These are phyloP conservation scores for Theretra japonica DNA, from an alignment of 2,888 invertebrate genomes.

Conservation along the genomic window DNA sequence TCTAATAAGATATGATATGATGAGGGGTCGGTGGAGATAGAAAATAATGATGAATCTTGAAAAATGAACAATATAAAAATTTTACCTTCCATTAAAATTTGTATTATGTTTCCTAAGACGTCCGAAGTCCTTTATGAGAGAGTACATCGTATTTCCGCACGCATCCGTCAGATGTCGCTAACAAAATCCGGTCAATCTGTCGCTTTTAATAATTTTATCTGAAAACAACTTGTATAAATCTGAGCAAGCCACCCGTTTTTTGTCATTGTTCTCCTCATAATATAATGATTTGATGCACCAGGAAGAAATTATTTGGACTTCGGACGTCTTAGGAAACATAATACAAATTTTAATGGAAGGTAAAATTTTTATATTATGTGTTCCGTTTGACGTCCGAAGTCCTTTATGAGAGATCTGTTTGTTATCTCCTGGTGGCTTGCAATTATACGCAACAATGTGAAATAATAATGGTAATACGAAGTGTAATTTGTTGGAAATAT, in stretches of 20 bases:
- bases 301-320: background rate
- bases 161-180: no score
- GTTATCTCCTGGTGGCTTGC: slow-evolving; percentile 6
- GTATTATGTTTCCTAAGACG: background rate
- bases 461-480: background rate
- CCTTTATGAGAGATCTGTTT: background rate
- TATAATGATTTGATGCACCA: background rate
- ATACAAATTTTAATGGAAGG: slow-evolving; percentile 7
- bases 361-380: slow-evolving; percentile 2
- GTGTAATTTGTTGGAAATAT: background rate
- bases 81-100: slow-evolving; percentile 11
- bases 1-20: no score
- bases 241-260: background rate
- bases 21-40: no score
- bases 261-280: background rate
- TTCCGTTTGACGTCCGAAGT: background rate
- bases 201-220: no score
- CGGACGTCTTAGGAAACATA: background rate
- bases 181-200: no score
- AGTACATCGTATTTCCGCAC: no score
- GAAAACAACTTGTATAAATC: no score
- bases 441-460: background rate
- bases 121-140: background rate
- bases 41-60: no score
- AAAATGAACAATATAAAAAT: no score